Base-by-base conservation (phyloP, 2,797 vertebrate genomes). In the Gobionotothen gibberifrons region DNA sequence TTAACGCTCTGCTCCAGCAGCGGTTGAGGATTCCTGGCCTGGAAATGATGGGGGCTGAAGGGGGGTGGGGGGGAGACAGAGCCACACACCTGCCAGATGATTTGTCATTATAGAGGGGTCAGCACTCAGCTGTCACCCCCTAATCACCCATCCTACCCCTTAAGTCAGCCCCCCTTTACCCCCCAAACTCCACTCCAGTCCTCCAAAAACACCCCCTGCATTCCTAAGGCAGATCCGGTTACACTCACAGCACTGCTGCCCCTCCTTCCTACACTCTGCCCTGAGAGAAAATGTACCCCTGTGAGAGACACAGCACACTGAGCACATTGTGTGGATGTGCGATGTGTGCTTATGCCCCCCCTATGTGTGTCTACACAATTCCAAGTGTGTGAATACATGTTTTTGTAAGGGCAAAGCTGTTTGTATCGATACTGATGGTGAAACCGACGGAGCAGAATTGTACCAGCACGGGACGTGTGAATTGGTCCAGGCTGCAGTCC, bases 71-170 rank as follows among this genome's bases (percentile, higher is more conserved):
- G 67, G 80, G 84, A 76, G 66, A 72, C 85, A 83, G 90, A 91
- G 82, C 76, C 68, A 89, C 93, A 93, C 95, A 97, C 94, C 96
- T 96, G 95, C 92, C 88, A 86, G 89, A 93, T 92, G 94, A 95
- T 96, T 93, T 96, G 94, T 96, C 95, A 96, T 94, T 95, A 90
- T 93, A 85, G 90, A 94, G 61, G 93, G 94, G 94, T 95, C 95
- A 95, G 92, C 86, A 87, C 76, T 93, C 95, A 96, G 95, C 95
- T 96, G 95, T 93, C 94, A 93, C 94, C 89, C 95, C 94, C 94
- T 96, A 95, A 94, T 95, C 94, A 95, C 93, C 92, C 93, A 56
- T 84, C 89, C 92, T 90, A 82, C 79, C 70, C 90, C 85, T 87
- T 75, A 78, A 90, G 85, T 78, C 85, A 60, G 70, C 74, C 87